phyloP scores from a whole-genome alignment of 2,113 vertebrate species.

The Elephantulus edwardii region DNA sequence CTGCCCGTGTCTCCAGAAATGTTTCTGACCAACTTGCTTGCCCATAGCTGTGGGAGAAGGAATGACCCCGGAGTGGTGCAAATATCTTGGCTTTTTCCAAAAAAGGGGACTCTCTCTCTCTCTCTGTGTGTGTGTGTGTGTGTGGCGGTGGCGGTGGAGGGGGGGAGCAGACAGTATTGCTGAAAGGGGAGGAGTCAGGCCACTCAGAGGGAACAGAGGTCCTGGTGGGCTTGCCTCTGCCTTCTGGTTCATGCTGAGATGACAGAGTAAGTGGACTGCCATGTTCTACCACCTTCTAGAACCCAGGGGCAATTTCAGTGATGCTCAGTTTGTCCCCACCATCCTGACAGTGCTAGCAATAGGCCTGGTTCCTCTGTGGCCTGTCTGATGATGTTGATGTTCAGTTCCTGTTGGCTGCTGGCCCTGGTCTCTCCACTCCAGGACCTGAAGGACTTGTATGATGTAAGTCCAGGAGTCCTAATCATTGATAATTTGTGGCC shows the following conservation, averaged over 20 bases:
- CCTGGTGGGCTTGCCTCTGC: background rate
- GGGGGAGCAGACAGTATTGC: background rate
- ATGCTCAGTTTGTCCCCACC: rapidly evolving
- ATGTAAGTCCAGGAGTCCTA: background rate
- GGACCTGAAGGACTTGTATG: background rate
- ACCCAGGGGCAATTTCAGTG: background rate
- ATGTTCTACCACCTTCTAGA: background rate
- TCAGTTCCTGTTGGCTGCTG: background rate
- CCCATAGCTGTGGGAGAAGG: background rate
- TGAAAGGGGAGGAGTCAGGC: background rate
- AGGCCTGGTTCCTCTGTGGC: background rate
- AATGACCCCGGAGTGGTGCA: background rate
- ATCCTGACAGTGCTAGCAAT: too few relatives aligned
- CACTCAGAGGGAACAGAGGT: background rate
- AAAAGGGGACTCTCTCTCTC: too few relatives aligned
- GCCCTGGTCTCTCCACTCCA: background rate
- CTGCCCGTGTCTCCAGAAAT: background rate
- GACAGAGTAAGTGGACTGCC: background rate
- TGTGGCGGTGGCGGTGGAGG: background rate
- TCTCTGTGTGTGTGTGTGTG: too few relatives aligned
- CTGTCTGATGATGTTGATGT: background rate
- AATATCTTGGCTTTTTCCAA: background rate
- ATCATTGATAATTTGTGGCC: background rate
- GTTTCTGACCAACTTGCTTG: background rate
- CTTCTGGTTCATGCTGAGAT: background rate